Base-by-base conservation (phyloP, 2,888 invertebrate species). In the Copidosoma aretas region DNA sequence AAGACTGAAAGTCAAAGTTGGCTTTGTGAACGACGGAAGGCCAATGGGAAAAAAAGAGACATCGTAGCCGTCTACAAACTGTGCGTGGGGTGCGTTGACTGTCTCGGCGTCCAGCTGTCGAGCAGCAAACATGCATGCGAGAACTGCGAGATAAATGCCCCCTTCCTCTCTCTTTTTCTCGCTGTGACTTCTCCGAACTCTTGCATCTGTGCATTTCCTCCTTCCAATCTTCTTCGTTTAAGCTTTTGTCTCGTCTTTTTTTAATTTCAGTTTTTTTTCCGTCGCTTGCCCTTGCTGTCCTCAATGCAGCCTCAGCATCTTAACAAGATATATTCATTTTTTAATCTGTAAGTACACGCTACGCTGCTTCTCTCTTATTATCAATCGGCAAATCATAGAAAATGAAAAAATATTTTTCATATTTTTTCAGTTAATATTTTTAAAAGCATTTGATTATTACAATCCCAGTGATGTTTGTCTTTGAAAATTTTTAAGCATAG, bases 71-170 rank as follows among this genome's bases (percentile, higher is more conserved):
- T 51, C 68, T 22, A 62, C 70, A 73, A 73, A 65, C 68, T 60
- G 74, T 70, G 78, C 76, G 78, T 77, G 77, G 77, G 77, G 75
- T 75, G 74, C 70, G 69, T 67, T 64, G 62, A 63, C 54, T 68
- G 57, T 49, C 68, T 65, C 63, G 63, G 62, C 62, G 51, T n/a
- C n/a, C n/a, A n/a, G n/a, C 46, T n/a, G 17, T 10, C 46, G n/a
- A n/a, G n/a, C n/a, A n/a, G 46, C 25, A 49, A 10, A 22, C 61
- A 54, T 39, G 39, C 39, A 51, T 60, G 53, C 68, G 57, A 53
- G 51, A 52, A 51, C 52, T n/a, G n/a, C 24, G 22, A 52, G 65
- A 60, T 63, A 66, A 70, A 52, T 56, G n/a, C n/a, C n/a, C 49
- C 22, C 10, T 21, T 49, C 24, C 60, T 49, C 21, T 54, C 43